Conservation (phyloP, 1,140 invertebrate genomes). For the Meloidogyne exigua region DNA sequence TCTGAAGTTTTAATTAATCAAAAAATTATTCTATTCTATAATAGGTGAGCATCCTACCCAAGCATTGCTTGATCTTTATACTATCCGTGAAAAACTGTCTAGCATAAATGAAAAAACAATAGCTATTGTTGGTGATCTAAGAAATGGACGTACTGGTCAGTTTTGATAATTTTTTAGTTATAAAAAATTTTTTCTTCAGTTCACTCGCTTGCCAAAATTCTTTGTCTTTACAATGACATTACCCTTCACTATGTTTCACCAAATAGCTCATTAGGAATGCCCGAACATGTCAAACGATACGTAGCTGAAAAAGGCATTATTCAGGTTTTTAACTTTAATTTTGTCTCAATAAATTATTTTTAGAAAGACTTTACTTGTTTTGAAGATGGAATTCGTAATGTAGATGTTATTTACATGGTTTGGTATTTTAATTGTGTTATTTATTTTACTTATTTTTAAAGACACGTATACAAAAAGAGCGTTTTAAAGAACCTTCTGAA, state of each 20-base stretch:
- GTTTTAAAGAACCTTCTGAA: slow-evolving; percentile 80
- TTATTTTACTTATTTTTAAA: slow-evolving; percentile 72
- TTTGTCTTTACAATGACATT: slow-evolving; percentile 65
- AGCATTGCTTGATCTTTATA: slow-evolving; percentile 93
- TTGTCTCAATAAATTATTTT: background rate
- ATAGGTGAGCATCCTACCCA: slow-evolving; percentile 91
- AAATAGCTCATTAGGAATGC: slow-evolving; percentile 78
- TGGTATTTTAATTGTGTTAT: too few species aligned
- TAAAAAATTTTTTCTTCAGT: slow-evolving; percentile 67
- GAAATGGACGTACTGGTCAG: slow-evolving; percentile 81
- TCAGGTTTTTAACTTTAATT: slow-evolving; percentile 55
- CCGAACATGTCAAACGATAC: slow-evolving; percentile 77
- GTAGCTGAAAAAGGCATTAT: slow-evolving; percentile 70
- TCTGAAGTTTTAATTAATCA: too few species aligned
- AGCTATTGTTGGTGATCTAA: slow-evolving; percentile 84
- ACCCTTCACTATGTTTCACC: slow-evolving; percentile 92
- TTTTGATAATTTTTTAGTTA: background rate
- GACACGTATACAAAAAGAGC: slow-evolving; percentile 92
- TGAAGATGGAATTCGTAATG: slow-evolving; percentile 82
- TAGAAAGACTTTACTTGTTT: slow-evolving; percentile 72
- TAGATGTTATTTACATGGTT: slow-evolving; percentile 93
- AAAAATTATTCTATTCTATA: too few species aligned
- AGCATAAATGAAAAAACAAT: slow-evolving; percentile 91
- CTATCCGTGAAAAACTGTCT: slow-evolving; percentile 85
- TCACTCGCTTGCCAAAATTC: slow-evolving; percentile 85